Percentiles rank a stretch among this genome's conserved stretches.
These are phyloP conservation scores for Tenthredo distinguenda DNA, from an alignment of 2,888 invertebrate genomes.

Conservation along the genomic window DNA sequence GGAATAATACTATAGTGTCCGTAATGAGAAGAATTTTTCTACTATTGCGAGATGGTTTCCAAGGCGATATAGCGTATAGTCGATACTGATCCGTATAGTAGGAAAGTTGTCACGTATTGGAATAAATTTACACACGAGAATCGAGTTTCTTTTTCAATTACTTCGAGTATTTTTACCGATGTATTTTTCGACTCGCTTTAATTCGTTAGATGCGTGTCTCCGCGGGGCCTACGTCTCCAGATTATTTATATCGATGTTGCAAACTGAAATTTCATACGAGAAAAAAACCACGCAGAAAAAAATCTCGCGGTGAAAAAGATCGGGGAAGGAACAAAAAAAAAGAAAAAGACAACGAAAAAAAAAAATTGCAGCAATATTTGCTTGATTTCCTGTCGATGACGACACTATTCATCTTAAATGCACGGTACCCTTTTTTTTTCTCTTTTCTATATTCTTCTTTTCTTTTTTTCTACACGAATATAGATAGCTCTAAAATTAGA, in stretches of 20 bases:
- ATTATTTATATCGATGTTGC: slow-evolving; percentile 37
- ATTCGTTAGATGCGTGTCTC: neutral
- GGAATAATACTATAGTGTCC: neutral
- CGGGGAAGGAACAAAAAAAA: neutral
- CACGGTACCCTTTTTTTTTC: neutral
- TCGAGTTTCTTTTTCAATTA: neutral
- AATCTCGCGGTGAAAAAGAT: neutral
- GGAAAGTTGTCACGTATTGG: neutral
- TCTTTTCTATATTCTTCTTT: neutral
- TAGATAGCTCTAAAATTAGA: slow-evolving; percentile 43
- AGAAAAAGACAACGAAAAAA: slow-evolving; percentile 9
- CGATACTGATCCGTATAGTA: neutral
- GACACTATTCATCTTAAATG: neutral
- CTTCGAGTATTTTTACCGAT: neutral
- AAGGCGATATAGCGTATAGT: neutral
- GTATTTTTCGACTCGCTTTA: neutral
- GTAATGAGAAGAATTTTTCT: neutral
- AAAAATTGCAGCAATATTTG: neutral
- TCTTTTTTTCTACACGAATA: slow-evolving; percentile 39
- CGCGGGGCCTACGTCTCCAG: neutral
- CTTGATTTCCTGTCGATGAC: neutral
- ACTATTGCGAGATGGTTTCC: neutral
- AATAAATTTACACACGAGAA: neutral
- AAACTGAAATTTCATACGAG: neutral
- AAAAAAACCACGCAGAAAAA: neutral